These are phyloP conservation scores for Nephrotoma guestfalica DNA, from an alignment of 2,888 invertebrate species.

Conservation along the genomic window DNA sequence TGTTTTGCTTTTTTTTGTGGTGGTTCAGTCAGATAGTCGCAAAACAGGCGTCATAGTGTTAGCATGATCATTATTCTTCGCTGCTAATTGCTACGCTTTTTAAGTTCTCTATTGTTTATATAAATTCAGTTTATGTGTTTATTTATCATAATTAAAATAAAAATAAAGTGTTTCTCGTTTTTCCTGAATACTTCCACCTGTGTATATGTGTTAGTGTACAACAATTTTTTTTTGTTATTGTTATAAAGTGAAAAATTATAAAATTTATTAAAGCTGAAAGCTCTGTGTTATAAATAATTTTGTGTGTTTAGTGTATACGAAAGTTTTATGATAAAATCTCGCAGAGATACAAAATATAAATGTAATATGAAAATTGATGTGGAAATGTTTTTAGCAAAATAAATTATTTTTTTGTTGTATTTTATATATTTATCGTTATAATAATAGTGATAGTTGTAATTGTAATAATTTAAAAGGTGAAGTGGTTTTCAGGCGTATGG, in stretches of 20 bases:
- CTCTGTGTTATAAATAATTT: background rate
- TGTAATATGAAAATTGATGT: background rate
- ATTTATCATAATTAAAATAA: background rate
- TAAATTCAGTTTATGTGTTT: background rate
- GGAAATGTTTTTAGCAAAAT: background rate
- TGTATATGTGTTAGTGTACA: background rate
- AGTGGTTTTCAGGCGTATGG: background rate
- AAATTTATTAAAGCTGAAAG: background rate
- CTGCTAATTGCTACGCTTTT: background rate
- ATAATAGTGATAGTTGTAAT: background rate
- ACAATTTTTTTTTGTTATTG: background rate
- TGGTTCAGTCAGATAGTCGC: background rate
- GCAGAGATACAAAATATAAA: background rate
- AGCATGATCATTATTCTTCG: background rate
- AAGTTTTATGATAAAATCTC: background rate
- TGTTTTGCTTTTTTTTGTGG: background rate
- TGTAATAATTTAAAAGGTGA: background rate
- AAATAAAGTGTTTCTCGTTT: background rate
- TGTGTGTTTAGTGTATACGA: background rate
- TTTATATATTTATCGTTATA: background rate
- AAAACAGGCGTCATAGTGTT: constrained; percentile 3
- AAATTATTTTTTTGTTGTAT: background rate
- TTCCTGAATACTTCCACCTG: background rate
- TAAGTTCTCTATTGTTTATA: background rate
- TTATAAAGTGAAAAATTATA: background rate